Conservation (phyloP, 1,140 invertebrate species). For the Macrostomum lignano region DNA sequence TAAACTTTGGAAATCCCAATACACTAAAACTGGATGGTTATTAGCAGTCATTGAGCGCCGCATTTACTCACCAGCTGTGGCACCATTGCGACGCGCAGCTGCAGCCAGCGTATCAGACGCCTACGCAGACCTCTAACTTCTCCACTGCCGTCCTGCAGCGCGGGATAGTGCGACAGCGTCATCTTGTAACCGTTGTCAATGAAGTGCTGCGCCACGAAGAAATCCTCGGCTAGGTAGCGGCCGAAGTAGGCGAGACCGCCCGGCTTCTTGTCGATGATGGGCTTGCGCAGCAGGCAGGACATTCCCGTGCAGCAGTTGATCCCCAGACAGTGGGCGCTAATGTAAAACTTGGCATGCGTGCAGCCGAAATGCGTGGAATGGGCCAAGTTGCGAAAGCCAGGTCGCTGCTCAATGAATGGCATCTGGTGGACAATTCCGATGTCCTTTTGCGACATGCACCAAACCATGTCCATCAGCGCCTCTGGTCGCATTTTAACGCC, state of each 20-base stretch:
- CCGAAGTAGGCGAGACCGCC: slow-evolving; percentile 69
- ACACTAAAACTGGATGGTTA: too few species aligned
- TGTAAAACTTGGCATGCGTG: slow-evolving; percentile 68
- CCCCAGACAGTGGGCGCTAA: slow-evolving; percentile 33
- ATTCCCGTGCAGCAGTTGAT: slow-evolving; percentile 95
- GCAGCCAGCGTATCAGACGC: slow-evolving; percentile 20
- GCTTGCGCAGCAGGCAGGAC: slow-evolving; percentile 71
- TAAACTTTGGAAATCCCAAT: too few species aligned
- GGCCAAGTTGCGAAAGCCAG: too few species aligned
- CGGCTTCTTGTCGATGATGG: slow-evolving; percentile 49
- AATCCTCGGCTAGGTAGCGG: slow-evolving; percentile 85
- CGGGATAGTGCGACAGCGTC: slow-evolving; percentile 44
- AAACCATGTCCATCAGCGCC: slow-evolving; percentile 52
- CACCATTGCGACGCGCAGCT: slow-evolving; percentile 3
- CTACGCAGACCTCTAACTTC: slow-evolving; percentile 52
- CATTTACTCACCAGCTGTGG: slow-evolving; percentile 11
- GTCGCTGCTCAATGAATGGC: too few species aligned
- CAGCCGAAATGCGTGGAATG: slow-evolving; percentile 99
- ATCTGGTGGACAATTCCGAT: slow-evolving; percentile 88
- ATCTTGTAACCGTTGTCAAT: slow-evolving; percentile 34
- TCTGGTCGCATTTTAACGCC: slow-evolving; percentile 3
- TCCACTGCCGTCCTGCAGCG: slow-evolving; percentile 71
- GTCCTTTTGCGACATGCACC: slow-evolving; percentile 45
- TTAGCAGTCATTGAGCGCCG: too few species aligned
- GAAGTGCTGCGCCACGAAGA: slow-evolving; percentile 76